Evolutionary conservation across 2,888 invertebrate genomes (phyloP).

Genomic region (Diadromus collaris): DNA sequence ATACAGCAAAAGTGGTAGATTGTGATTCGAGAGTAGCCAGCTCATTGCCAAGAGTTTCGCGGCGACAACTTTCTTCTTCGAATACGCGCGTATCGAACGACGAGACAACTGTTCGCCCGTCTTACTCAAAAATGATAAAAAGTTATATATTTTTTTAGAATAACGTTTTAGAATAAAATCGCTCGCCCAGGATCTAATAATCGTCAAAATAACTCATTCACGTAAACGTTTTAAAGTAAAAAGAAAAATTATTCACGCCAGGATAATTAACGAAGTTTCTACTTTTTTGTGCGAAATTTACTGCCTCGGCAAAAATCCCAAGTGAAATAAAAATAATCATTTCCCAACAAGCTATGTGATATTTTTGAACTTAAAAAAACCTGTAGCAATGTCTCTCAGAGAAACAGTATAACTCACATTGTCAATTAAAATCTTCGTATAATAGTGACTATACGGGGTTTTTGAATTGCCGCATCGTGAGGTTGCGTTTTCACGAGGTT

Average conservation of each 20-base stretch:
- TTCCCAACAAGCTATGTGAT: not conserved
- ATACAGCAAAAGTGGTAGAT: conserved; percentile 47
- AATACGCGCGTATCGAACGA: conserved; percentile 38
- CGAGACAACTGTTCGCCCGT: conserved; percentile 39
- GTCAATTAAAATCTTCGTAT: not conserved
- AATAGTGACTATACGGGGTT: not conserved
- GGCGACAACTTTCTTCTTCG: conserved; percentile 57
- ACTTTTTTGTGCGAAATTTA: not conserved
- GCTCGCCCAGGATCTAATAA: not conserved
- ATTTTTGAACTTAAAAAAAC: not conserved
- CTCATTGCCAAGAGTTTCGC: conserved; percentile 35
- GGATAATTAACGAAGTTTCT: not conserved
- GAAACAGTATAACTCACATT: not conserved
- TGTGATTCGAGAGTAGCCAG: conserved; percentile 48
- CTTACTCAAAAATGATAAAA: conserved; percentile 26
- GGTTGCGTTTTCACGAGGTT: not conserved
- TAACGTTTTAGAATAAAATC: conserved; percentile 6
- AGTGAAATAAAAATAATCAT: not conserved
- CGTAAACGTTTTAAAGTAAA: too few relatives aligned
- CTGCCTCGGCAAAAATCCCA: not conserved
- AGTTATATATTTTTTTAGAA: not conserved
- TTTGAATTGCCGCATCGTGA: not conserved
- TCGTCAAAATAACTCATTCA: not conserved
- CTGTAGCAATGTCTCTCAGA: not conserved
- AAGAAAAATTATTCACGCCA: too few relatives aligned